phyloP scores from a whole-genome alignment of 2,797 vertebrate species.

The Poeciliopsis turneri region DNA sequence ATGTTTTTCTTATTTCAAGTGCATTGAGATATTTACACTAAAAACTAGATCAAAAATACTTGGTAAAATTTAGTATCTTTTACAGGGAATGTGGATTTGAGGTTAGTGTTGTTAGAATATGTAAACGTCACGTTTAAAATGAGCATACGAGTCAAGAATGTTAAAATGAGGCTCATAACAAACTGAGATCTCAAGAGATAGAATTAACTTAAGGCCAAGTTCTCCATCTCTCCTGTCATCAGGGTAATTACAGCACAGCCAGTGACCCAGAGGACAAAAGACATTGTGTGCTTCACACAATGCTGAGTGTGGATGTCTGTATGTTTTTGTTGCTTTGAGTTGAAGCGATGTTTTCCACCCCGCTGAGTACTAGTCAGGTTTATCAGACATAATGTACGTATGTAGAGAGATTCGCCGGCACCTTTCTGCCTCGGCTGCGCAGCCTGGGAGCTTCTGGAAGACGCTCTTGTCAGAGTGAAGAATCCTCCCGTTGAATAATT shows the following conservation, averaged over 20 bases:
- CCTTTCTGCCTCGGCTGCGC: constrained; percentile 30
- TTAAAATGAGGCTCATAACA: constrained; percentile 22
- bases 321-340: constrained; percentile 35
- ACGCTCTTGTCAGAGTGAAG: constrained; percentile 17
- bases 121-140: constrained; percentile 36
- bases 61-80: too few species aligned
- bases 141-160: constrained; percentile 46
- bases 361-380: constrained; percentile 25
- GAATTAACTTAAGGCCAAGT: constrained; percentile 29
- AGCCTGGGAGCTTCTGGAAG: constrained; percentile 33
- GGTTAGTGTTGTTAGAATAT: constrained; percentile 33
- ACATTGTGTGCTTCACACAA: constrained; percentile 28
- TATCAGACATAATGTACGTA: constrained; percentile 21
- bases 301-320: constrained; percentile 27
- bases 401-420: constrained; percentile 16
- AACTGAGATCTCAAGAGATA: constrained; percentile 40
- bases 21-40: too few species aligned
- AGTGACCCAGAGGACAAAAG: constrained; percentile 34
- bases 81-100: not conserved
- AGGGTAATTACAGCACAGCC: constrained; percentile 42
- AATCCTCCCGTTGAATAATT: constrained; percentile 56
- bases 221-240: constrained; percentile 39
- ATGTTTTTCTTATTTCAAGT: too few species aligned
- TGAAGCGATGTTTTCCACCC: constrained; percentile 47
- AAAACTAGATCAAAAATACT: too few species aligned